Percentiles rank a stretch among this genome's conserved stretches.
These are phyloP conservation scores for Ctenochaetus hawaiiensis DNA, from an alignment of 2,797 vertebrate genomes.

Conservation along the genomic window DNA sequence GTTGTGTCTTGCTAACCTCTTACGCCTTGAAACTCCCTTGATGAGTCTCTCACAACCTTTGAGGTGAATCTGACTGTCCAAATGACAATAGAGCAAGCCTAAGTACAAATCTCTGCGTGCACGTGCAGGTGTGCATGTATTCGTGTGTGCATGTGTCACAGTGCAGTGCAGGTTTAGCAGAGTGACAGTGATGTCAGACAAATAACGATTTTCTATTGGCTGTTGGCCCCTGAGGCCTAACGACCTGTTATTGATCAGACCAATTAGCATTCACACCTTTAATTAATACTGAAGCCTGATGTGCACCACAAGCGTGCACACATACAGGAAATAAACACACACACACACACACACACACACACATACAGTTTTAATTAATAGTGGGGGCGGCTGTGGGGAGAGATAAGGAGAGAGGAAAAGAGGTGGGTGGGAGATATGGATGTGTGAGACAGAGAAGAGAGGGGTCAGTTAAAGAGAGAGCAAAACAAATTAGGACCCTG, in stretches of 20 bases:
- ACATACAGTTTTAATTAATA: constrained; percentile 70
- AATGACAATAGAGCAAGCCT: constrained; percentile 37
- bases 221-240: constrained; percentile 72
- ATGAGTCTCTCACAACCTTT: constrained; percentile 27
- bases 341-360: background rate
- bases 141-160: constrained; percentile 45
- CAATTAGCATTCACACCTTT: constrained; percentile 85
- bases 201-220: constrained; percentile 82
- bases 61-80: constrained; percentile 46
- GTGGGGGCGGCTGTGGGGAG: constrained; percentile 55
- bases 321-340: background rate
- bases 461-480: constrained; percentile 42
- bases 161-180: constrained; percentile 57
- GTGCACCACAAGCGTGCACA: constrained; percentile 1
- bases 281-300: constrained; percentile 81
- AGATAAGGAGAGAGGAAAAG: constrained; percentile 58
- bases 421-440: constrained; percentile 39
- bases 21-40: constrained; percentile 30
- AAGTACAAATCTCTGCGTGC: constrained; percentile 37
- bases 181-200: constrained; percentile 82
- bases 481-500: constrained; percentile 32
- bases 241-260: constrained; percentile 78
- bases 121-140: background rate
- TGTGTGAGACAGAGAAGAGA: constrained; percentile 34
- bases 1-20: constrained; percentile 54